Base-by-base conservation (phyloP, 1,140 invertebrate genomes). In the Elysia chlorotica region DNA sequence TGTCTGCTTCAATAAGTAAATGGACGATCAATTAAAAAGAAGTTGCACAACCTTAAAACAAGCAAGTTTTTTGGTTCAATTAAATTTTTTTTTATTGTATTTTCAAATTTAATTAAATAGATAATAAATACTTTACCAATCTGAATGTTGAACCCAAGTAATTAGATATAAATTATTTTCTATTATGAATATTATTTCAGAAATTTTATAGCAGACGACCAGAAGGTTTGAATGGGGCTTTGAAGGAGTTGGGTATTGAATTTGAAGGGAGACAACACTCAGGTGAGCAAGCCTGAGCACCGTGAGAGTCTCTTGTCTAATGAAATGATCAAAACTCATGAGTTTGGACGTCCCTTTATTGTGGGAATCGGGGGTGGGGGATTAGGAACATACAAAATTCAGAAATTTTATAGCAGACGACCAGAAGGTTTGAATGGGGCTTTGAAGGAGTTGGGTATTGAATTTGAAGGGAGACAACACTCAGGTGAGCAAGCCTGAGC, bases 221-320 rank as follows among this genome's bases (percentile, higher is more conserved):
- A 37, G 78, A 83, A 73, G 86, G 86, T 31, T 75, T 87, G 31
- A 87, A 86, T 79, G 86, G 86, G 54, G 85, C 86, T 48, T 63
- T 87, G 14, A 77, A 85, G 71, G 85, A 86, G 67, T 62, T 87
- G 53, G 86, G 86, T 19, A 84, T 87, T 69, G 59, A 77, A 14
- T 87, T 86, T 81, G 79, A 86, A 74, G 86, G 86, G 35, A 74
- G 86, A 75, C 79, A 87, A 73, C 86, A 87, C 71, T 87, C 85
- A 77, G 86, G 86, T 86, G 23, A 73, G 71, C 56, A 19, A 14
- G 19, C n/a, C n/a, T n/a, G n/a, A n/a, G n/a, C n/a, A n/a, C n/a
- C n/a, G n/a, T n/a, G n/a, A n/a, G n/a, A n/a, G n/a, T n/a, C n/a
- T n/a, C n/a, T n/a, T n/a, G n/a, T n/a, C n/a, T n/a, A n/a, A n/a